phyloP scores from a whole-genome alignment of 2,888 invertebrate species.

The Cosmopolites sordidus region DNA sequence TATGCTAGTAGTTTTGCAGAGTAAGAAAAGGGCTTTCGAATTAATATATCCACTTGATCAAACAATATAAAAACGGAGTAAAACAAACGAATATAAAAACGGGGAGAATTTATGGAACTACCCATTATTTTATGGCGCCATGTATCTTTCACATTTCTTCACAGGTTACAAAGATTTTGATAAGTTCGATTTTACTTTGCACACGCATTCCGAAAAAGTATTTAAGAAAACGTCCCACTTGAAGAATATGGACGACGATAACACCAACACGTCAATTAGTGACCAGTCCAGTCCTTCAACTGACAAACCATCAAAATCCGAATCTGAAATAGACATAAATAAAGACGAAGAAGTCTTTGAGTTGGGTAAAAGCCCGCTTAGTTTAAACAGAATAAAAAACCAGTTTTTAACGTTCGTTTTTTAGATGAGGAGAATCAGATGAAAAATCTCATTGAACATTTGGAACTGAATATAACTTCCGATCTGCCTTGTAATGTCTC shows the following conservation, averaged over 20 bases:
- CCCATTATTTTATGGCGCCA: too few relatives aligned
- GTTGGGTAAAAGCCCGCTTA: conserved; percentile 12
- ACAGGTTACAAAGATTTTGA: conserved; percentile 69
- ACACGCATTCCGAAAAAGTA: conserved; percentile 53
- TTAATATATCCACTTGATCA: too few relatives aligned
- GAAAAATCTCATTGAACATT: conserved; percentile 44
- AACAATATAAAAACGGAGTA: too few relatives aligned
- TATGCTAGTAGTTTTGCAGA: too few relatives aligned
- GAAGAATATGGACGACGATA: conserved; percentile 39
- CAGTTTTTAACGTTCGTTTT: conserved; percentile 49
- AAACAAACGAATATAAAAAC: too few relatives aligned
- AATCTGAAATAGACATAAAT: conserved; percentile 2
- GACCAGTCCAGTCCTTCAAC: conserved; percentile 53
- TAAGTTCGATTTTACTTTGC: conserved; percentile 41
- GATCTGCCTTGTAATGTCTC: conserved; percentile 51
- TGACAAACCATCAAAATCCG: conserved; percentile 42
- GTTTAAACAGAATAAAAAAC: too few relatives aligned
- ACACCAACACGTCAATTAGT: conserved; percentile 47
- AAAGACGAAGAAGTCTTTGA: conserved; percentile 26
- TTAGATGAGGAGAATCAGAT: conserved; percentile 64
- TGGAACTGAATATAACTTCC: conserved; percentile 46
- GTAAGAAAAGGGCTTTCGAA: too few relatives aligned
- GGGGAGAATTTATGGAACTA: too few relatives aligned
- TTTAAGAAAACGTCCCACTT: conserved; percentile 43
- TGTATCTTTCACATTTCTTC: too few relatives aligned